Conservation (phyloP, 1,140 invertebrate genomes). For the Rhizoglyphus robini region DNA sequence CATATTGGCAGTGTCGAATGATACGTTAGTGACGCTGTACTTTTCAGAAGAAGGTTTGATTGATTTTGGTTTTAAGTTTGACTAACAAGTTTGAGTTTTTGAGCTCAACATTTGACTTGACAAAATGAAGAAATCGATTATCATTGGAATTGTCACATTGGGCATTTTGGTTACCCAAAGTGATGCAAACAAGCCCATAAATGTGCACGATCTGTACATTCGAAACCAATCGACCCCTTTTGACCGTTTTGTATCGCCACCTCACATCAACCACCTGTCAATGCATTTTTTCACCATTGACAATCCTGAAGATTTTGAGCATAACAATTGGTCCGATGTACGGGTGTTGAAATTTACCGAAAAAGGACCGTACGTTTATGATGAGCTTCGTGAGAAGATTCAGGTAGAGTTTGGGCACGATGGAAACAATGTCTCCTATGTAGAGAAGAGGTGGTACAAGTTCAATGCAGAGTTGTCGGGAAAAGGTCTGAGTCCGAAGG, state of each 20-base stretch:
- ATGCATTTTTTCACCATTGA: background rate
- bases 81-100: no score
- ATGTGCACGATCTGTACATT: no score
- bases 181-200: no score
- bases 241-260: background rate
- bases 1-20: no score
- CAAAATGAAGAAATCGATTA: no score
- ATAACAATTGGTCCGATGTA: background rate
- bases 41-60: no score
- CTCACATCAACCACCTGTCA: background rate
- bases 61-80: no score
- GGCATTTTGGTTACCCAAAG: no score
- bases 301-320: constrained; percentile 3
- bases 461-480: background rate
- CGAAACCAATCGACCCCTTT: no score
- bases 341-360: background rate
- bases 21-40: no score
- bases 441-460: background rate
- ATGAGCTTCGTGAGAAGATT: background rate
- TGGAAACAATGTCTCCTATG: background rate
- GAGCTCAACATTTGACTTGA: no score
- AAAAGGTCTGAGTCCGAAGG: background rate
- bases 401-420: background rate
- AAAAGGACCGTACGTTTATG: background rate
- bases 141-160: no score